phyloP scores from a whole-genome alignment of 2,113 vertebrate genomes.

The Pogona vitticeps region DNA sequence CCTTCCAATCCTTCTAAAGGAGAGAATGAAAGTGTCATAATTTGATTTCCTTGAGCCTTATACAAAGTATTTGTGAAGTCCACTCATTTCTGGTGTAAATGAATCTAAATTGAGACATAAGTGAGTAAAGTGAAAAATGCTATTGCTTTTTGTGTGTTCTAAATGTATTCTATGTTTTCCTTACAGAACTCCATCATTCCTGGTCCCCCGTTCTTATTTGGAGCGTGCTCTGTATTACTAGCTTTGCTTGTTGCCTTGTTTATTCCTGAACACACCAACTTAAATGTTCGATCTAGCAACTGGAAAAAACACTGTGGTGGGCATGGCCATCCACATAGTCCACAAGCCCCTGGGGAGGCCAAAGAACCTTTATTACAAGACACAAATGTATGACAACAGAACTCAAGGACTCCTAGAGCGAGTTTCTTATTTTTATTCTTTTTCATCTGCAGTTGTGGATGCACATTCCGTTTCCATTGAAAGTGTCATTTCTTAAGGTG shows the following conservation, averaged over 20 bases:
- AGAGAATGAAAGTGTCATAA: background rate
- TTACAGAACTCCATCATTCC: conserved; percentile 86
- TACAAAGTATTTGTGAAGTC: background rate
- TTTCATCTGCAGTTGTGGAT: conserved; percentile 68
- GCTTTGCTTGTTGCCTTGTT: conserved; percentile 90
- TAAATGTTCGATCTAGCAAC: conserved; percentile 76
- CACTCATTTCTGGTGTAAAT: background rate
- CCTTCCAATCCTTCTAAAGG: background rate
- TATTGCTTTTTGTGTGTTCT: background rate
- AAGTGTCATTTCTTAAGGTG: conserved; percentile 63
- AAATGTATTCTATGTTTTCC: conserved; percentile 2
- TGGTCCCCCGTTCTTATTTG: conserved; percentile 86
- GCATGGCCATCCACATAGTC: conserved; percentile 83
- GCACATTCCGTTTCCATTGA: conserved; percentile 70
- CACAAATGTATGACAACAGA: conserved; percentile 83
- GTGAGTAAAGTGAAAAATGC: background rate
- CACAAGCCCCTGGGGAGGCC: conserved; percentile 85
- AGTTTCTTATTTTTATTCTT: conserved; percentile 57
- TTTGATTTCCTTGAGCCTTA: too few species aligned
- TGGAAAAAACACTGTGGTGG: conserved; percentile 88
- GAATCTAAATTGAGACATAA: background rate
- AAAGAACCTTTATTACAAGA: conserved; percentile 90
- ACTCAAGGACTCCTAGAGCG: conserved; percentile 36
- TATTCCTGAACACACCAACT: conserved; percentile 86
- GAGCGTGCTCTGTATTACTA: conserved; percentile 85